Evolutionary conservation across 2,797 vertebrate species (phyloP).

Genomic region (Macropus fuliginosus): DNA sequence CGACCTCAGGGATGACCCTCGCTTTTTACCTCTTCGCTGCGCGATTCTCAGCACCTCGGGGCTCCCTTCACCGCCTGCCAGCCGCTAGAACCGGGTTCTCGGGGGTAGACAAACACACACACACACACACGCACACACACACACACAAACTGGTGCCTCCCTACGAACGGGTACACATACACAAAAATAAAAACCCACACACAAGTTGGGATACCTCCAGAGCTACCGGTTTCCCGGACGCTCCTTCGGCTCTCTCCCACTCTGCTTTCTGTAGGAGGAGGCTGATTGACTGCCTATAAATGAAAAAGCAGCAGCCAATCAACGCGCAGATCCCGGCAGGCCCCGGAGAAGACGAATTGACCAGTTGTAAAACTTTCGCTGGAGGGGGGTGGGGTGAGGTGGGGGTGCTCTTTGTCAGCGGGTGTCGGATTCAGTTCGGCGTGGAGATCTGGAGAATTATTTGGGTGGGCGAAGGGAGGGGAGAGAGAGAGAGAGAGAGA

Average conservation of each 20-base stretch:
- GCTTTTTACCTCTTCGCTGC: not conserved
- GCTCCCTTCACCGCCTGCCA: not conserved
- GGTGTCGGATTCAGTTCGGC: conserved; percentile 9
- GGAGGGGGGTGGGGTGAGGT: not conserved
- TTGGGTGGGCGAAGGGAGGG: not conserved
- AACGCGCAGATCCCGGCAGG: conserved; percentile 81
- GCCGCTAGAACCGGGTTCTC: not conserved
- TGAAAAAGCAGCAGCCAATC: conserved; percentile 91
- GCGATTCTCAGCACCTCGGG: not conserved
- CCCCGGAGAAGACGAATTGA: conserved; percentile 54
- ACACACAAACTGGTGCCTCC: conserved; percentile 38
- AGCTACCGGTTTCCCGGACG: conserved; percentile 85
- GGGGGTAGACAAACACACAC: no score
- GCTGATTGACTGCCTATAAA: conserved; percentile 93
- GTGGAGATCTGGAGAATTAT: conserved; percentile 28
- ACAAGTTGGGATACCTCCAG: conserved; percentile 85
- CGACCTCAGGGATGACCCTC: conserved; percentile 72
- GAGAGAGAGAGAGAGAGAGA: not conserved
- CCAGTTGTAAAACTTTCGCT: conserved; percentile 32
- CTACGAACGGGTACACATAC: conserved; percentile 45
- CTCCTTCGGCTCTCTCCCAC: conserved; percentile 73
- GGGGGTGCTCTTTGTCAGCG: not conserved
- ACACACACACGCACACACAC: not conserved
- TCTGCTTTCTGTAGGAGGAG: conserved; percentile 53
- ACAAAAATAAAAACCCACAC: not conserved